Evolutionary conservation across 2,113 vertebrate species (phyloP), one percentile per base, ranked within the genome.

Genomic region (Poeciliopsis retropinna): DNA sequence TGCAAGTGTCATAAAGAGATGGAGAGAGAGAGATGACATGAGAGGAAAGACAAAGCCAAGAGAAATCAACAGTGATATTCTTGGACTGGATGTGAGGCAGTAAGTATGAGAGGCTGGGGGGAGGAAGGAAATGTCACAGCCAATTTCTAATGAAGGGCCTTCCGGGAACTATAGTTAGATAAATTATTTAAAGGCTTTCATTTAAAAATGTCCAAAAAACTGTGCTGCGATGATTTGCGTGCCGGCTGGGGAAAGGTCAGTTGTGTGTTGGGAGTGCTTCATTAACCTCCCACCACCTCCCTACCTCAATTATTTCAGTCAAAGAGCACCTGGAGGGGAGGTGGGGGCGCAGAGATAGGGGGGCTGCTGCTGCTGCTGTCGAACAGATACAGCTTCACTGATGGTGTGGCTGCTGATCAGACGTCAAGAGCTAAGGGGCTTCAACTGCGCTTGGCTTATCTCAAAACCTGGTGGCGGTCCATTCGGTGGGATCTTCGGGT

Each of bases 151-250:
- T 93, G 93, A 94, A 91, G 88, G 86, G 87, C 89, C 93, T 94
- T 90, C 74, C 75, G 91, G 94, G 93, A 93, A 93, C 90, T 92
- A 92, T 92, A 93, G 93, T 94, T 89, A 88, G 92, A 94, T 94
- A 90, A 93, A 95, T 95, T 95, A 95, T 95, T 94, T 93, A 94
- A 95, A 94, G 91, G 87, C 92, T 94, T 94, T 95, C 93, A 94
- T 94, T 95, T 93, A 93, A 93, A 93, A 93, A 93, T 89, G 88
- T 90, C 91, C 89, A 93, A 93, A 94, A 93, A 92, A 86, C 82
- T 91, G 81, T 84, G 83, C 89, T 85, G 85, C 84, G 64, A 89
- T 93, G 92, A 91, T 94, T 90, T 92, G 90, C 84, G 72, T 86
- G 81, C 81, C 80, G 83, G 86, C 92, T 87, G 84, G 89, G 85